Conservation (phyloP, 2,888 invertebrate genomes). For the Chymomyza amoena region DNA sequence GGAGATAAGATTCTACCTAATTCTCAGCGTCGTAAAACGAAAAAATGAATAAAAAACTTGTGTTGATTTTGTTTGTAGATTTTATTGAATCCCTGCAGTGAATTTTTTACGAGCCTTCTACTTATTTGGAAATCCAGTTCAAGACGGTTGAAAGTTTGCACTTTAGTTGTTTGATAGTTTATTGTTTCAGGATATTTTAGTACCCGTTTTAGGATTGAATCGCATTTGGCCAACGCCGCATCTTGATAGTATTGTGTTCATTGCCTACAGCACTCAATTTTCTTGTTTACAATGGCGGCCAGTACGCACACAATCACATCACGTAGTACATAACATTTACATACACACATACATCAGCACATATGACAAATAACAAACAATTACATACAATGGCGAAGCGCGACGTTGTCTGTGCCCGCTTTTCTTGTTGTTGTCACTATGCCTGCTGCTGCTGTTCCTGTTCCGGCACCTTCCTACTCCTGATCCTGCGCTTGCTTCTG, state of each 20-base stretch:
- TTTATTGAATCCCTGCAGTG: background rate
- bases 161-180: background rate
- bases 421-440: slow-evolving; percentile 14
- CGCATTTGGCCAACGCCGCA: slow-evolving; percentile 29
- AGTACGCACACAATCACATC: slow-evolving; percentile 19
- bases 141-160: background rate
- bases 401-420: slow-evolving; percentile 44
- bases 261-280: slow-evolving; percentile 64
- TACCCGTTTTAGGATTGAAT: background rate
- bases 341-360: background rate
- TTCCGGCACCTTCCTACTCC: background rate
- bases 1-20: too few relatives aligned
- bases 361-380: slow-evolving; percentile 65
- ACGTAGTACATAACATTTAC: slow-evolving; percentile 28
- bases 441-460: slow-evolving; percentile 20
- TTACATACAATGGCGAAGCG: slow-evolving; percentile 53
- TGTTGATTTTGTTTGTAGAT: too few relatives aligned
- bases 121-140: background rate
- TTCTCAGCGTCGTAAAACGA: too few relatives aligned
- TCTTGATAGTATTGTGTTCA: slow-evolving; percentile 15
- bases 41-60: too few relatives aligned
- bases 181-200: background rate
- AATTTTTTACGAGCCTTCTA: background rate
- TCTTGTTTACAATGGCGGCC: slow-evolving; percentile 53
- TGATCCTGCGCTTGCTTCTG: too few relatives aligned